Evolutionary conservation across 2,113 vertebrate genomes (phyloP), one percentile per base, ranked within the genome.

Genomic region (Pyxicephalus adspersus): DNA sequence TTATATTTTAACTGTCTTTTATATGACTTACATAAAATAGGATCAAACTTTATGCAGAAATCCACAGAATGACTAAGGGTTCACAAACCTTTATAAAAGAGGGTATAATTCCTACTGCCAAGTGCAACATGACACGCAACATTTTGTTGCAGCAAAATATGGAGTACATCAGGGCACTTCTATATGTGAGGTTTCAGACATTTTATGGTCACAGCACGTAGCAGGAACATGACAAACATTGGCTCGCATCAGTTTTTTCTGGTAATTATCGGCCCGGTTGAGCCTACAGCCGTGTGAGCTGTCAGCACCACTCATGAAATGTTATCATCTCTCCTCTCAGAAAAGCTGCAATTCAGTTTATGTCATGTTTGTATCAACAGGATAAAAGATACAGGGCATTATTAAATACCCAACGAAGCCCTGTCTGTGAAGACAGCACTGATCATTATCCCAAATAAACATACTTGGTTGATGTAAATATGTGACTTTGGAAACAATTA

Each of bases 251-350:
- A 74, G 71, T 23, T 25, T 58, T 72, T n/a, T 60, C 54, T 74
- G 28, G 20, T 74, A 74, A 74, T 74, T 74, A 74, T 74, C 71
- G 23, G 71, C 54, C 22, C 28, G 20, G 19, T 74, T 23, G n/a
- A 74, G 71, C 71, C 55, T 22, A n/a, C 28, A 74, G 71, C 70
- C 26, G 25, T 34, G 70, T 58, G 54, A 73, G 70, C 71, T 60
- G 54, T 73, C 70, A 73, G 34, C 70, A 58, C 19, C 13, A 7
- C 52, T 74, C 19, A 74, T 17, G 54, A 34, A 74, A 60, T 60
- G 54, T 20, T 23, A 74, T 74, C 29, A 74, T 38, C 23, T 38
- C 71, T 38, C 29, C 70, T 26, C 26, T 54, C 71, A 58, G 28
- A 73, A 58, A 58, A 17, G 54, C 70, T 17, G 70, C 54, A 73